Conservation (phyloP, 2,888 invertebrate species). For the Chaetogeoica ovagalla region DNA sequence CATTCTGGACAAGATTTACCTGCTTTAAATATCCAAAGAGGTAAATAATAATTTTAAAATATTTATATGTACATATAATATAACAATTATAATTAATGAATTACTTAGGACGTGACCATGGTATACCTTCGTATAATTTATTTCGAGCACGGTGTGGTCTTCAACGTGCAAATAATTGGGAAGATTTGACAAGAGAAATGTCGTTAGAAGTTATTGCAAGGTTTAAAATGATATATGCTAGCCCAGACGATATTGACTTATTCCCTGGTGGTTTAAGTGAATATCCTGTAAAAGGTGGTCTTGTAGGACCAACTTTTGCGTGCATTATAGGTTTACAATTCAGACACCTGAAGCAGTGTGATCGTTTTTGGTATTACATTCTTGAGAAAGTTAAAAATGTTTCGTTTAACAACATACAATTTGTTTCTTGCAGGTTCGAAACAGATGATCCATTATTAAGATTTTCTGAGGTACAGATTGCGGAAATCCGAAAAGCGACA, state of each 20-base stretch:
- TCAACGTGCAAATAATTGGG: slow-evolving; percentile 80
- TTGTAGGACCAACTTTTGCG: slow-evolving; percentile 93
- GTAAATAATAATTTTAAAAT: slow-evolving; percentile 56
- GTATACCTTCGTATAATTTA: slow-evolving; percentile 84
- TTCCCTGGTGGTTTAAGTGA: slow-evolving; percentile 95
- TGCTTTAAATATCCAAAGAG: slow-evolving; percentile 86
- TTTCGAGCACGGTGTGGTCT: slow-evolving; percentile 88
- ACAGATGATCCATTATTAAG: slow-evolving; percentile 76
- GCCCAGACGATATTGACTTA: slow-evolving; percentile 93
- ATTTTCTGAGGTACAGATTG: slow-evolving; percentile 83
- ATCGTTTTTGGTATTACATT: slow-evolving; percentile 79
- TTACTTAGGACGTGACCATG: slow-evolving; percentile 75
- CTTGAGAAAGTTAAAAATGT: neutral
- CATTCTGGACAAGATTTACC: slow-evolving; percentile 91
- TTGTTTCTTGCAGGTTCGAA: slow-evolving; percentile 70
- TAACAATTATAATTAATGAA: neutral
- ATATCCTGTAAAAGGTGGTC: slow-evolving; percentile 77
- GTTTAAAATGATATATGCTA: slow-evolving; percentile 78
- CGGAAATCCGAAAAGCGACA: slow-evolving; percentile 84
- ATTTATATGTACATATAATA: neutral
- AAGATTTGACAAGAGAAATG: slow-evolving; percentile 84
- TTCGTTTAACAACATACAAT: neutral
- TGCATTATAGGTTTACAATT: slow-evolving; percentile 95
- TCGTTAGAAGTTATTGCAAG: slow-evolving; percentile 69
- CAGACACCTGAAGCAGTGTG: slow-evolving; percentile 85